phyloP scores from a whole-genome alignment of 2,113 vertebrate species.

The Pachyramphus minor region DNA sequence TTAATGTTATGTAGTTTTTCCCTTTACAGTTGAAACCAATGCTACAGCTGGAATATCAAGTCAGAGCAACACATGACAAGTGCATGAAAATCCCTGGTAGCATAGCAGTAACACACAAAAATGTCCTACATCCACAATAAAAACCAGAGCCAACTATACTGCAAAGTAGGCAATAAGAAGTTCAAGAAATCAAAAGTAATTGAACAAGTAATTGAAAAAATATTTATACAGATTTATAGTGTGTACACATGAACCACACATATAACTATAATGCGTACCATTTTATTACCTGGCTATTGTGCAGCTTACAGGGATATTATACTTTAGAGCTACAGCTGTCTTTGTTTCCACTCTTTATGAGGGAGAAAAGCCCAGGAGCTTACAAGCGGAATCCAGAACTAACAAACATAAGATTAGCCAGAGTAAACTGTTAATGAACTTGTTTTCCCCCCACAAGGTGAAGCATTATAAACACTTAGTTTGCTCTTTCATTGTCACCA shows the following conservation, averaged over 20 bases:
- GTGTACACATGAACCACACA: neutral
- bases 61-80: neutral
- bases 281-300: neutral
- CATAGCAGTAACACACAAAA: neutral
- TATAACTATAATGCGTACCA: neutral
- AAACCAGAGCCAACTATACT: neutral
- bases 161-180: neutral
- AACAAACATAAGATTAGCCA: neutral
- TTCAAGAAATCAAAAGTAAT: neutral
- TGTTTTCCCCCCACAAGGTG: neutral
- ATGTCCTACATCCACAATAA: neutral
- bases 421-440: neutral
- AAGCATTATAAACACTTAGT: neutral
- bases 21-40: neutral
- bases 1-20: too few relatives aligned
- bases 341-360: neutral
- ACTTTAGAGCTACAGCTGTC: neutral
- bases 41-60: neutral
- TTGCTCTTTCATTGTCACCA: neutral
- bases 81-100: neutral
- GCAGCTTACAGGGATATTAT: neutral
- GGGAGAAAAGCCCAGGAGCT: neutral
- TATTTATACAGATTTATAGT: neutral
- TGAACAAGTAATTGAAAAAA: neutral
- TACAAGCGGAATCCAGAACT: neutral